These are phyloP conservation scores for Drosophila micromelanica DNA, from an alignment of 1,140 invertebrate genomes.

Conservation along the genomic window DNA sequence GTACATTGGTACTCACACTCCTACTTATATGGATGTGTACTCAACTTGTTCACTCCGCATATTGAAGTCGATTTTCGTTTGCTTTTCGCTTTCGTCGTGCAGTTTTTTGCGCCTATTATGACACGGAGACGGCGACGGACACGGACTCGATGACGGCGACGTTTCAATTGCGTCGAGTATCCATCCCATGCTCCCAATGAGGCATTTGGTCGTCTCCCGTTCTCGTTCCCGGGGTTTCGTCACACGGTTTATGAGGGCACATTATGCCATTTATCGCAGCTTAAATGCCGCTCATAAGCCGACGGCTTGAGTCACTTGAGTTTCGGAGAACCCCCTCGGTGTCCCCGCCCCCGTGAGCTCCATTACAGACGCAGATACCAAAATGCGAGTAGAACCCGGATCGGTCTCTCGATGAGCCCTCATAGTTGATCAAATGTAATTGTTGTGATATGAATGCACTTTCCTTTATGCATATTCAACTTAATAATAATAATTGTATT, in stretches of 20 bases:
- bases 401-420: constrained; percentile 26
- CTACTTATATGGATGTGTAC: too few species aligned
- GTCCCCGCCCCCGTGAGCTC: background rate
- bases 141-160: too few species aligned
- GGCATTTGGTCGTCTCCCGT: too few species aligned
- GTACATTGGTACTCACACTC: too few species aligned
- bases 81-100: too few species aligned
- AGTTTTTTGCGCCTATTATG: too few species aligned
- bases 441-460: constrained; percentile 20
- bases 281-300: constrained; percentile 76
- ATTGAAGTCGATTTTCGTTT: too few species aligned
- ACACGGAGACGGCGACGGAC: too few species aligned
- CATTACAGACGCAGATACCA: constrained; percentile 6
- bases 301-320: constrained; percentile 46
- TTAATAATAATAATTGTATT: constrained; percentile 35
- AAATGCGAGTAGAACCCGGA: constrained; percentile 25
- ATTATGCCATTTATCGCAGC: constrained; percentile 81
- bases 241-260: constrained; percentile 12
- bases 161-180: too few species aligned
- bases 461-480: constrained; percentile 44
- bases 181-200: too few species aligned
- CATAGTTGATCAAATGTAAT: constrained; percentile 5
- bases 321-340: constrained; percentile 7
- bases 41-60: too few species aligned
- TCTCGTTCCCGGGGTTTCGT: too few species aligned